Conservation (phyloP, 2,797 vertebrate species). For the Sarcoramphus papa region DNA sequence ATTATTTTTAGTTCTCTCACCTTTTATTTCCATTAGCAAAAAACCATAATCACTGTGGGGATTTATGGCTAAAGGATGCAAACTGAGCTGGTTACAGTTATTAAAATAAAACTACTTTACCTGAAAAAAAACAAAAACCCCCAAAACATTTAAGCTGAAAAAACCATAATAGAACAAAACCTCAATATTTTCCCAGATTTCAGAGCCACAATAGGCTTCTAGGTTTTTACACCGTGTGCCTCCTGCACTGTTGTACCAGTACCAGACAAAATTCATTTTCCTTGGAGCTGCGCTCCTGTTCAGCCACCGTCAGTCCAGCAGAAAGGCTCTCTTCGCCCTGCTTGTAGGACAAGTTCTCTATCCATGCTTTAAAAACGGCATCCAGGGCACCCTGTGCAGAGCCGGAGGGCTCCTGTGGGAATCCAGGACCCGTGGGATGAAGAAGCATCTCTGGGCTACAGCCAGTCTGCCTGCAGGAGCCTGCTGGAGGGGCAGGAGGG, state of each 20-base stretch:
- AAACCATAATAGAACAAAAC: rapidly evolving
- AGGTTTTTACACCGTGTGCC: rapidly evolving
- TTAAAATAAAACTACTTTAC: not conserved
- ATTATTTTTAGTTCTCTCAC: conserved; percentile 65
- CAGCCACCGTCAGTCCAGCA: not conserved
- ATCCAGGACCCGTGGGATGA: rapidly evolving
- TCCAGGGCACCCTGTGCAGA: not conserved
- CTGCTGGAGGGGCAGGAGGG: not conserved
- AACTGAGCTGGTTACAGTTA: not conserved
- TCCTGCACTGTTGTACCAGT: not conserved
- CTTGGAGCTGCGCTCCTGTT: too few species aligned
- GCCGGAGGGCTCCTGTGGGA: not conserved
- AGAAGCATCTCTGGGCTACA: not conserved
- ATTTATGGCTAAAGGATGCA: conserved; percentile 34
- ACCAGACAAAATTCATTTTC: not conserved
- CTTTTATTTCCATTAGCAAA: conserved; percentile 59
- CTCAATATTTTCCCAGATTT: not conserved
- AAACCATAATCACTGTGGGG: not conserved
- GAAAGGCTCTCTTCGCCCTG: rapidly evolving
- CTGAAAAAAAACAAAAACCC: not conserved
- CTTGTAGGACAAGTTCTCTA: too few species aligned
- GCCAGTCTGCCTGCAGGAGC: not conserved
- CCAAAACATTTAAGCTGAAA: not conserved
- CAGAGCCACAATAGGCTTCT: not conserved
- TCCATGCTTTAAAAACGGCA: not conserved